Percentiles rank a stretch among this genome's conserved stretches.
Evolutionary conservation across 2,113 vertebrate species (phyloP).

Genomic region (Oreotrochilus melanogaster): DNA sequence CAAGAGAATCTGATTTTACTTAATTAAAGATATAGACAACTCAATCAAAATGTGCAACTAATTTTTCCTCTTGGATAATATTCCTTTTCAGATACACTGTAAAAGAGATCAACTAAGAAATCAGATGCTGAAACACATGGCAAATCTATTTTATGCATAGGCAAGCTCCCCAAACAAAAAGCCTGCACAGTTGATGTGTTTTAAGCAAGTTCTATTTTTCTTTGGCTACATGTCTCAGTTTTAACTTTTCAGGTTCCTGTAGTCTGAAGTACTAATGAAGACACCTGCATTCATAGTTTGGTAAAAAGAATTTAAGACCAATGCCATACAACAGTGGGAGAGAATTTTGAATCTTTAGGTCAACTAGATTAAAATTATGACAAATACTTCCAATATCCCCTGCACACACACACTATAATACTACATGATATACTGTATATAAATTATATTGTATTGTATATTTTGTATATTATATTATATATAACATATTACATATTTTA

Average conservation of each 20-base stretch:
- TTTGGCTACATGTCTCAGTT: background rate
- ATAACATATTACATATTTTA: too few relatives aligned
- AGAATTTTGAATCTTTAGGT: background rate
- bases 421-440: too few relatives aligned
- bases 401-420: background rate
- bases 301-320: background rate
- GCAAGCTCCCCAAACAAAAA: background rate
- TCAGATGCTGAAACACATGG: background rate
- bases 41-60: conserved; percentile 31
- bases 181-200: background rate
- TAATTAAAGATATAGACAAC: conserved; percentile 31
- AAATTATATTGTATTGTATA: too few relatives aligned
- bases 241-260: background rate
- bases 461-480: too few relatives aligned
- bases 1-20: conserved; percentile 31
- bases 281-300: background rate
- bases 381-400: background rate
- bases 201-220: background rate
- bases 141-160: background rate
- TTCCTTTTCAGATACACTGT: background rate
- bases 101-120: conserved; percentile 18
- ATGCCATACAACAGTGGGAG: background rate
- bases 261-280: background rate
- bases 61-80: background rate
- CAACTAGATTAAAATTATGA: background rate